These are phyloP conservation scores for Pterocles orientalis DNA, from an alignment of 2,113 vertebrate genomes.

Conservation along the genomic window DNA sequence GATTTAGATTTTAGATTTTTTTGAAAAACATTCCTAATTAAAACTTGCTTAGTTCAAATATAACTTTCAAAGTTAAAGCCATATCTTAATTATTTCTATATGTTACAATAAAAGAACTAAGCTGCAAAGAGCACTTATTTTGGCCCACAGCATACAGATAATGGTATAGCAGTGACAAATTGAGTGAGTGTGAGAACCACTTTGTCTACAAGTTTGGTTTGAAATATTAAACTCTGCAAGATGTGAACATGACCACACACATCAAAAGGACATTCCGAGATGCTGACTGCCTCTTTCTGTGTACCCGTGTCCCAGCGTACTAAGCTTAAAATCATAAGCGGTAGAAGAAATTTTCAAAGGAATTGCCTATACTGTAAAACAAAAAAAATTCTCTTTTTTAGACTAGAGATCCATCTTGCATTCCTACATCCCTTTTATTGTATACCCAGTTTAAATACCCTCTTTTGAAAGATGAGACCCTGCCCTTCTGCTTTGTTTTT, in stretches of 20 bases:
- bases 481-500: not conserved
- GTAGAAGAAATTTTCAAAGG: not conserved
- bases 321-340: not conserved
- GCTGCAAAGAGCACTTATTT: not conserved
- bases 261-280: not conserved
- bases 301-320: not conserved
- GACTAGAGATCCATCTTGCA: not conserved
- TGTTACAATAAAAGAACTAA: not conserved
- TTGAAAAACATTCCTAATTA: not conserved
- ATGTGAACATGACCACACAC: not conserved
- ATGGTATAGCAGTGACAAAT: not conserved
- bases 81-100: not conserved
- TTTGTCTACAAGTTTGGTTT: not conserved
- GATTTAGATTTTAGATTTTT: too few relatives aligned
- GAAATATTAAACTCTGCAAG: not conserved
- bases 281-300: not conserved
- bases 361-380: not conserved
- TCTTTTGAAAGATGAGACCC: not conserved
- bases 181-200: not conserved
- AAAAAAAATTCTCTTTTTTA: not conserved
- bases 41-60: not conserved
- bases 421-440: not conserved
- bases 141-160: not conserved
- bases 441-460: not conserved
- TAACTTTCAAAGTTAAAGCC: not conserved